These are phyloP conservation scores for Noctilio leporinus DNA, from an alignment of 2,113 vertebrate genomes.

Conservation along the genomic window DNA sequence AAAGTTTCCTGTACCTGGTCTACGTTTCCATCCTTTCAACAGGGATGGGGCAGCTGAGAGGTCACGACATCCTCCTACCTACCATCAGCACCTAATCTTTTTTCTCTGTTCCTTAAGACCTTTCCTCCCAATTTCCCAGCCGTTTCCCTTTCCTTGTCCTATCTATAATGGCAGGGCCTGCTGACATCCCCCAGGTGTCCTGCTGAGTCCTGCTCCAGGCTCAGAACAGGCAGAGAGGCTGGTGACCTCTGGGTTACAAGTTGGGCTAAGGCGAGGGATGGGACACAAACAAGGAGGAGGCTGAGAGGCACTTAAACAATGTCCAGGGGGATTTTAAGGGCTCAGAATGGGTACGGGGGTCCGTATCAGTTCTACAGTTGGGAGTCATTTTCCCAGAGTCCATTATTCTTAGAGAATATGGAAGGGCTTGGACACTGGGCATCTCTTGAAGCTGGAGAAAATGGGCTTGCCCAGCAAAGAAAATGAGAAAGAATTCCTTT, in stretches of 20 bases:
- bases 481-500: neutral
- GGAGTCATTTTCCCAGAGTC: neutral
- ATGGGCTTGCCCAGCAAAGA: neutral
- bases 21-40: neutral
- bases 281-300: neutral
- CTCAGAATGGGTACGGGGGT: neutral
- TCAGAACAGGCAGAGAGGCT: neutral
- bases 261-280: rapidly evolving
- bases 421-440: neutral
- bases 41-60: neutral
- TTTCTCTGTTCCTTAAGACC: neutral
- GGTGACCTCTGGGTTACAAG: neutral
- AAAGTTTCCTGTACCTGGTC: neutral
- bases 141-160: neutral
- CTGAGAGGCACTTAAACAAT: neutral
- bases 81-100: neutral
- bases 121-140: neutral
- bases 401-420: neutral
- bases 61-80: neutral
- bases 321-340: neutral
- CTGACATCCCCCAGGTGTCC: neutral
- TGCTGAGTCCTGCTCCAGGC: neutral
- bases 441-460: neutral
- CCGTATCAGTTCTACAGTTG: neutral
- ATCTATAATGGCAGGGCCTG: rapidly evolving